These are phyloP conservation scores for Helicoverpa assulta DNA, from an alignment of 2,888 invertebrate species.

Conservation along the genomic window DNA sequence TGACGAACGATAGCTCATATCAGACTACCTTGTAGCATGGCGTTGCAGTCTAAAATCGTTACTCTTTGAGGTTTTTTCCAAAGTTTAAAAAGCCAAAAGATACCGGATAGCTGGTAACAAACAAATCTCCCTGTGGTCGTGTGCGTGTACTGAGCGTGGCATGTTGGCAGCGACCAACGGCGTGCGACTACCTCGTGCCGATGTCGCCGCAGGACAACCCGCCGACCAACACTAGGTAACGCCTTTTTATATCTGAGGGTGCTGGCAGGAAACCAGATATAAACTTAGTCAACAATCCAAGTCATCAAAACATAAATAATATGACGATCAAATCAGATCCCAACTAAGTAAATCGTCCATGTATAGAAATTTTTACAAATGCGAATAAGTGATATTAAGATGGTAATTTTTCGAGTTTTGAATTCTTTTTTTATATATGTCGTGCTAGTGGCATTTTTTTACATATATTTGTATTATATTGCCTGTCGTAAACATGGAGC, in stretches of 20 bases:
- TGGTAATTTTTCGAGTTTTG: neutral
- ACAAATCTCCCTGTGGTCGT: conserved; percentile 73
- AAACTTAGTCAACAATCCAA: neutral
- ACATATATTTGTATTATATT: neutral
- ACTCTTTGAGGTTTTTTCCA: no score
- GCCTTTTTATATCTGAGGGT: conserved; percentile 60
- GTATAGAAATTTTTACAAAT: neutral
- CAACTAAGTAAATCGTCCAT: neutral
- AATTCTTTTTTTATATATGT: neutral
- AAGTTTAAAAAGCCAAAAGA: conserved; percentile 26
- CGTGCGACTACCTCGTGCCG: conserved; percentile 89
- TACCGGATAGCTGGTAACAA: conserved; percentile 39
- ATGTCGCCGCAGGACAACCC: conserved; percentile 82
- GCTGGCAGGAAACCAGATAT: conserved; percentile 64
- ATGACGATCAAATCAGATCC: neutral
- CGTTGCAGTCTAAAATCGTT: no score
- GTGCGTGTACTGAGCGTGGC: conserved; percentile 82
- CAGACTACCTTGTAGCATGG: no score
- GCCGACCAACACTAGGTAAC: conserved; percentile 83
- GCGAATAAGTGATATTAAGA: neutral
- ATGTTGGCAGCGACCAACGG: conserved; percentile 86
- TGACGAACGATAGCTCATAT: no score
- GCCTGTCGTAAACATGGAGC: neutral
- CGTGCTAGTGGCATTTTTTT: neutral
- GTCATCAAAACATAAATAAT: neutral